A percentile compares a stretch with the other conserved stretches of the same genome.
Conservation (phyloP, 2,888 invertebrate genomes). For the Cancer borealis region DNA sequence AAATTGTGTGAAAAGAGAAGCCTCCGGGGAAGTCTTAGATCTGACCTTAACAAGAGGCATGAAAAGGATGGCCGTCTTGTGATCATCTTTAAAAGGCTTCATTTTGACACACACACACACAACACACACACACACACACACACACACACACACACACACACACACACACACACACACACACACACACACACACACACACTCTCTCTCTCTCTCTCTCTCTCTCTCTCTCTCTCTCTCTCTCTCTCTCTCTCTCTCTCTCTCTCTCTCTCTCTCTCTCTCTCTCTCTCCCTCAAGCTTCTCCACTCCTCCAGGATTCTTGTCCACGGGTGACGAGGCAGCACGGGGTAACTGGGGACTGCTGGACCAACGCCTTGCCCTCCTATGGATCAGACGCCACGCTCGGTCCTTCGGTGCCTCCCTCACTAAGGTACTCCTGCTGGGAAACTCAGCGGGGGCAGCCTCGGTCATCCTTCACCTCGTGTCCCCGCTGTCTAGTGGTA, state of each 20-base stretch:
- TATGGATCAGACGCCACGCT: slow-evolving; percentile 70
- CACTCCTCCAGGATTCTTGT: slow-evolving; percentile 79
- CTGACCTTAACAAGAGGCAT: slow-evolving; percentile 1
- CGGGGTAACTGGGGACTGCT: slow-evolving; percentile 78
- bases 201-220: slow-evolving; percentile 50
- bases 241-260: slow-evolving; percentile 54
- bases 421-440: slow-evolving; percentile 69
- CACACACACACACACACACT: slow-evolving; percentile 42
- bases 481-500: slow-evolving; percentile 74
- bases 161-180: slow-evolving; percentile 47
- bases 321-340: slow-evolving; percentile 79
- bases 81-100: slow-evolving; percentile 42
- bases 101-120: slow-evolving; percentile 57
- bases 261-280: too few species aligned
- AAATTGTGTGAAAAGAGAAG: not conserved
- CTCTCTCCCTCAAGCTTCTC: slow-evolving; percentile 1
- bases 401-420: slow-evolving; percentile 64
- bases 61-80: slow-evolving; percentile 25
- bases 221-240: slow-evolving; percentile 35
- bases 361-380: slow-evolving; percentile 73
- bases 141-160: slow-evolving; percentile 20
- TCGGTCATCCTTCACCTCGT: slow-evolving; percentile 76
- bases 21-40: not conserved
- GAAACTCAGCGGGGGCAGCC: slow-evolving; percentile 76
- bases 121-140: slow-evolving; percentile 42